A percentile compares a stretch with the other conserved stretches of the same genome.
These are phyloP conservation scores for Varanus salvator DNA, from an alignment of 2,113 vertebrate species.

Conservation along the genomic window DNA sequence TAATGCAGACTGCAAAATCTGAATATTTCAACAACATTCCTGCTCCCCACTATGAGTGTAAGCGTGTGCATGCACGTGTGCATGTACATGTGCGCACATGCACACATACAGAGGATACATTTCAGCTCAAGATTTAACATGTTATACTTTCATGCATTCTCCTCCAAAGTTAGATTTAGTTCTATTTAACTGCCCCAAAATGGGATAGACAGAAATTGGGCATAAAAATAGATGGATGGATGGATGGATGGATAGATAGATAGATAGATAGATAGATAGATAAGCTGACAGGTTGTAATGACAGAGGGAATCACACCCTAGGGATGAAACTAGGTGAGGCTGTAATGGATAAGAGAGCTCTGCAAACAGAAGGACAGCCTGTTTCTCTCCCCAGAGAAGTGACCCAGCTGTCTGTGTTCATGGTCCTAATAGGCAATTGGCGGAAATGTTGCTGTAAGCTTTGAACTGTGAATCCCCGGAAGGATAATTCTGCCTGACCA, in stretches of 20 bases:
- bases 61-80: too few relatives aligned
- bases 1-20: neutral
- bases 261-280: neutral
- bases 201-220: neutral
- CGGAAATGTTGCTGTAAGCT: constrained; percentile 48
- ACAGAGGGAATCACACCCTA: neutral
- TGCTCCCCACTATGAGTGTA: too few relatives aligned
- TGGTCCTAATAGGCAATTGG: constrained; percentile 26
- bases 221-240: neutral
- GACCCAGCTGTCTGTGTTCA: constrained; percentile 39
- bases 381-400: neutral
- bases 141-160: too few relatives aligned
- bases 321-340: neutral
- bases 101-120: neutral
- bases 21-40: neutral
- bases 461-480: constrained; percentile 21
- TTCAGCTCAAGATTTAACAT: neutral
- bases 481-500: constrained; percentile 44
- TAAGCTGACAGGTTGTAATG: constrained; percentile 31
- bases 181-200: neutral
- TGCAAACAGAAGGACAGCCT: neutral
- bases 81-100: too few relatives aligned
- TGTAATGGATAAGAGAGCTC: neutral
- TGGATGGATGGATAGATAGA: neutral
- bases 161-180: neutral